Evolutionary conservation across 2,888 invertebrate species (phyloP), one percentile per base, ranked within the genome.

Genomic region (Hypomecis punctinalis): DNA sequence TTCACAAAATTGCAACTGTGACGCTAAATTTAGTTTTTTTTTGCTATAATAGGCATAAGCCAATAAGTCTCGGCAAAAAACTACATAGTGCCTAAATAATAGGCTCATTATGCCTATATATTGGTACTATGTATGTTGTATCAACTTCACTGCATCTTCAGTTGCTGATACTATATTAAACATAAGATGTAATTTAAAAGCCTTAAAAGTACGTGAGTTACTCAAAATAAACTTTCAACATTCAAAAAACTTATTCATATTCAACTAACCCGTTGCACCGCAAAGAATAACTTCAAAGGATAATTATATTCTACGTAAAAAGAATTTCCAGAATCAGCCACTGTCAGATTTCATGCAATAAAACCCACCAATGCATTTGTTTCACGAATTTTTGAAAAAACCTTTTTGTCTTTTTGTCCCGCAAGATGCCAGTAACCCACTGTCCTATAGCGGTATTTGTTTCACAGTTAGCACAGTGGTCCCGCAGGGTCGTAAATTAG

Each of bases 291-390:
- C 37, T 7, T 65, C 61, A 58, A 84, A 81, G 80, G 74, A 82
- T 82, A 82, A 81, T 81, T 64, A 80, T 78, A 83, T 82, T 77
- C 77, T 75, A 77, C 67, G 78, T 66, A 68, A 82, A 81, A 79
- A 75, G 73, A 76, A 68, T 89, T 88, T 83, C 78, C 62, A 79
- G 88, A 88, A 90, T 72, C 67, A 76, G 84, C 88, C 86, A 86
- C 89, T 79, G 88, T 84, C 73, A 78, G 79, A 86, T 83, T 86
- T 82, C 88, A 86, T 80, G 88, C 86, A 86, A 86, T 89, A 90
- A 89, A 89, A 81, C 63, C 73, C 70, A 75, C 76, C 72, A 75
- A 79, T 78, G 71, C 72, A 74, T 78, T 87, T 87, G 88, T 89
- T 88, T 89, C 85, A 84, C 75, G 77, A 87, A 86, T 84, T 73